phyloP scores from a whole-genome alignment of 2,888 invertebrate species.

The Carcina quercana region DNA sequence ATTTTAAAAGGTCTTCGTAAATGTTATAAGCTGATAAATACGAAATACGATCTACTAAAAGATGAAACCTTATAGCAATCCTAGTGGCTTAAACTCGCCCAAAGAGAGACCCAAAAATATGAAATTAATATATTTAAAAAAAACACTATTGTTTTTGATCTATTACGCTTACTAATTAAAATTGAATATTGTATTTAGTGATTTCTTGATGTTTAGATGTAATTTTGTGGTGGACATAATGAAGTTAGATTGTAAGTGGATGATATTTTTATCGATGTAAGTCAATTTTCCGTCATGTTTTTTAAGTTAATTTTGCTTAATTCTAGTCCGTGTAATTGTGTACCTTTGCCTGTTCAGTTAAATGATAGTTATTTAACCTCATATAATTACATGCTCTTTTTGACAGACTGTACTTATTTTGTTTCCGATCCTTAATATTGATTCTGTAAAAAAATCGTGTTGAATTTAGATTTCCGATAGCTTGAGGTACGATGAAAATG shows the following conservation, averaged over 20 bases:
- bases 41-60: too few relatives aligned
- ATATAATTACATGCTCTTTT: too few relatives aligned
- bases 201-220: conserved; percentile 60
- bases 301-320: conserved; percentile 4
- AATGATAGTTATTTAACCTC: too few relatives aligned
- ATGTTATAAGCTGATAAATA: too few relatives aligned
- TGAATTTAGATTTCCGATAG: too few relatives aligned
- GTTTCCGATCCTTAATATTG: background rate
- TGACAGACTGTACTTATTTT: too few relatives aligned
- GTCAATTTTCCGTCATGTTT: conserved; percentile 11
- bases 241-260: conserved; percentile 9
- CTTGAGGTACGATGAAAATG: too few relatives aligned
- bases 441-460: too few relatives aligned
- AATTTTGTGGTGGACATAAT: conserved; percentile 38
- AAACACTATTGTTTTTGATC: conserved; percentile 70
- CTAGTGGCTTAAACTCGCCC: conserved; percentile 27
- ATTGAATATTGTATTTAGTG: conserved; percentile 59
- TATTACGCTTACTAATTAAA: conserved; percentile 74
- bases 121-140: conserved; percentile 26
- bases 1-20: too few relatives aligned
- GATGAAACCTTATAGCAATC: too few relatives aligned
- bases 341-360: too few relatives aligned
- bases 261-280: conserved; percentile 13
- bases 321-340: too few relatives aligned
- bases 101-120: conserved; percentile 14